Percentiles rank a stretch among this genome's conserved stretches.
Conservation (phyloP, 2,113 vertebrate genomes). For the Salminus brasiliensis region DNA sequence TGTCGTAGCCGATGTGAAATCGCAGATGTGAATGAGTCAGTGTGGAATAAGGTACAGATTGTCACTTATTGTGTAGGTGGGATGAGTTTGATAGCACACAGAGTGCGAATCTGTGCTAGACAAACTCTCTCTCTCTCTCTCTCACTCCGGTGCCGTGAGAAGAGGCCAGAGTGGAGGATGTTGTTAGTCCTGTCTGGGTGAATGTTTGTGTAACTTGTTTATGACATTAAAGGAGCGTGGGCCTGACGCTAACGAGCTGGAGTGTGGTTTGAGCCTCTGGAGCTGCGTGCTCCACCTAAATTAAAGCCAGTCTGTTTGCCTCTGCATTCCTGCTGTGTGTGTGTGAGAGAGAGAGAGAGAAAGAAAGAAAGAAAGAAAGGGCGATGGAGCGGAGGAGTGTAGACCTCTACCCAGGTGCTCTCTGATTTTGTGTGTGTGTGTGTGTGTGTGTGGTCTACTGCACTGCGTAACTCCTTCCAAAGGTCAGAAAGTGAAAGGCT, state of each 20-base stretch:
- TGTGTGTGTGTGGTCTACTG: constrained; percentile 47
- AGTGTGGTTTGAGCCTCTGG: constrained; percentile 45
- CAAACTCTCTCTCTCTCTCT: constrained; percentile 40
- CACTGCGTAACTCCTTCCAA: constrained; percentile 40
- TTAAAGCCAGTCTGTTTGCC: constrained; percentile 54
- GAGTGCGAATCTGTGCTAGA: constrained; percentile 44
- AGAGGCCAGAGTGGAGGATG: constrained; percentile 57
- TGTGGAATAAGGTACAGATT: constrained; percentile 42
- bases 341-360: not conserved
- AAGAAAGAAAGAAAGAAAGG: constrained; percentile 15
- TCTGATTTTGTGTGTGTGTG: constrained; percentile 21
- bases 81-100: constrained; percentile 43
- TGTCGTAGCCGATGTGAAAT: constrained; percentile 29
- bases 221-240: constrained; percentile 69
- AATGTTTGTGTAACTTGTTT: constrained; percentile 75
- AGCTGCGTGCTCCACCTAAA: constrained; percentile 44
- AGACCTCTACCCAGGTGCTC: constrained; percentile 25
- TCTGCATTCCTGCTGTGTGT: constrained; percentile 32
- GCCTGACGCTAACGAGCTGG: constrained; percentile 63
- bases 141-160: constrained; percentile 62
- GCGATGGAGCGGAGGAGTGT: not conserved
- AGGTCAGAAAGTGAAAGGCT: constrained; percentile 42
- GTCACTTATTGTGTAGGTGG: constrained; percentile 47
- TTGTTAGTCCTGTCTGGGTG: constrained; percentile 59
- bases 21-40: constrained; percentile 52